Evolutionary conservation across 2,113 vertebrate species (phyloP).

Genomic region (Ia io): DNA sequence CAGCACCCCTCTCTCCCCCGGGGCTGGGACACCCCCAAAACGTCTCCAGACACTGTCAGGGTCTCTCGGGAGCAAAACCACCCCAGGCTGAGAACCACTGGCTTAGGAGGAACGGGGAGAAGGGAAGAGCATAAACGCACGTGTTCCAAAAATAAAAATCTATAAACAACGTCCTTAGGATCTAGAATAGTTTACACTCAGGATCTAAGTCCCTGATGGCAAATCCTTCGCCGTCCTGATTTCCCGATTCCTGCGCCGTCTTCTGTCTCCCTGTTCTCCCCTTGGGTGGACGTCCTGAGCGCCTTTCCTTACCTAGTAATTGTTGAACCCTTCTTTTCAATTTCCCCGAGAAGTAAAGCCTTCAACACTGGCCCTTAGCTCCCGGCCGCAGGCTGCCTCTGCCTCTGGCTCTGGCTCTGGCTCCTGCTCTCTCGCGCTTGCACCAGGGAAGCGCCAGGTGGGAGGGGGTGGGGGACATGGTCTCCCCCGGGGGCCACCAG

Average conservation of each 20-base stretch:
- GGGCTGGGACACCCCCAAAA: neutral
- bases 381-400: neutral
- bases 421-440: rapidly evolving
- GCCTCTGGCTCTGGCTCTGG: neutral
- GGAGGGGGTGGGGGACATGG: neutral
- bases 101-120: neutral
- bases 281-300: neutral
- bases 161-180: too few species aligned
- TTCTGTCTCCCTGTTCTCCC: neutral
- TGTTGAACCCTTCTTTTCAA: constrained; percentile 22
- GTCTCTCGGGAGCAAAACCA: neutral
- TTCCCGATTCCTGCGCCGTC: neutral
- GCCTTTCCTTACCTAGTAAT: neutral
- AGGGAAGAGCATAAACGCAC: neutral
- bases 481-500: neutral
- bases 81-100: neutral
- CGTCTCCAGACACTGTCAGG: neutral
- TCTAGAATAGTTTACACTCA: neutral
- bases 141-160: neutral
- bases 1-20: too few species aligned
- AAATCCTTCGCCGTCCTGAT: neutral
- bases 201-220: neutral
- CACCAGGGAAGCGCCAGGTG: neutral
- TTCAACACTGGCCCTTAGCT: neutral
- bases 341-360: constrained; percentile 38